Evolutionary conservation across 1,140 invertebrate species (phyloP).

Genomic region (Apis dorsata): DNA sequence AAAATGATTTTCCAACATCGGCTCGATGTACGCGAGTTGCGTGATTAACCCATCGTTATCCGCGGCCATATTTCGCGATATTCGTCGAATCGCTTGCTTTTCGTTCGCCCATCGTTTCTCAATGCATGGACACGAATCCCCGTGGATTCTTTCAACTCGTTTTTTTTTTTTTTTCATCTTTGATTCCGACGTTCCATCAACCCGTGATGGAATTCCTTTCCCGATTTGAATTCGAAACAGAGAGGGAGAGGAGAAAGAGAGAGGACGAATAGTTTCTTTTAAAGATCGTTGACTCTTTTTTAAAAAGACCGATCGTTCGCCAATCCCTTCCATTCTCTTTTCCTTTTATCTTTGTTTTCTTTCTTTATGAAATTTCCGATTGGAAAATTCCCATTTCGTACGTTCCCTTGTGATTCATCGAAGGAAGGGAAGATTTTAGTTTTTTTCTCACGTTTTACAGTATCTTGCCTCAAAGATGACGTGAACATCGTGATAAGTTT

Average conservation of each 20-base stretch:
- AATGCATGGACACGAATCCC: too few relatives aligned
- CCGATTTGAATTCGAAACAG: too few relatives aligned
- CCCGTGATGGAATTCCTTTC: too few relatives aligned
- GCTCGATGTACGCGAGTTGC: slow-evolving; percentile 9
- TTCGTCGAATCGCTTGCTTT: background rate
- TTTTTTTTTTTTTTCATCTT: background rate
- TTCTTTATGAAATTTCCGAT: background rate
- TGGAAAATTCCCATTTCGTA: background rate
- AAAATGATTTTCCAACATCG: slow-evolving; percentile 70
- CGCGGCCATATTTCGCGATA: too few relatives aligned
- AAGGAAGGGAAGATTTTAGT: too few relatives aligned
- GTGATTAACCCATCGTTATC: slow-evolving; percentile 23
- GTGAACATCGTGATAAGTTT: background rate
- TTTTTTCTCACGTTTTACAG: background rate
- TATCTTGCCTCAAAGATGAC: background rate
- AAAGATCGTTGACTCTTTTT: background rate
- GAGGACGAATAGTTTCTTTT: background rate
- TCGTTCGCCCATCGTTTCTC: background rate
- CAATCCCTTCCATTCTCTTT: background rate
- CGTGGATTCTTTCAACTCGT: background rate
- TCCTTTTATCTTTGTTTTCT: background rate
- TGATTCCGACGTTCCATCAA: too few relatives aligned
- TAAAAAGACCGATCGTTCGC: background rate
- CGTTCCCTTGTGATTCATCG: too few relatives aligned
- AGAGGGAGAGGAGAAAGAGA: too few relatives aligned